Base-by-base conservation (phyloP, 2,113 vertebrate genomes). In the Heliornis fulica region DNA sequence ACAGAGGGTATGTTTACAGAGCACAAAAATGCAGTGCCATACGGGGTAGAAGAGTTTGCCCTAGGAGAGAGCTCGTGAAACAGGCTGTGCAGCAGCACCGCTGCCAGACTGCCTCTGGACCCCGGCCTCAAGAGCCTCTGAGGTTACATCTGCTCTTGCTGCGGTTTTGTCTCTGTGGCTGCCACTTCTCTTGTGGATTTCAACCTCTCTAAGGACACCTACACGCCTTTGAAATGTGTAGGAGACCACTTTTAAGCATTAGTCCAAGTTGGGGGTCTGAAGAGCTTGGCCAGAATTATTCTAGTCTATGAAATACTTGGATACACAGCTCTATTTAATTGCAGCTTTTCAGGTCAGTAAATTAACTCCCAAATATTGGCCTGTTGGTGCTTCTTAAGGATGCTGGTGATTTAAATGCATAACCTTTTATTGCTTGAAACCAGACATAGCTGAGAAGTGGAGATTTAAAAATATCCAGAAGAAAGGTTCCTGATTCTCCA, bases 111-210 rank as follows among this genome's bases (percentile, higher is more conserved):
- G 41, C 26, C 22, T 32, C 48, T 66, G 34, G 22, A 16, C 29
- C 46, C 51, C 16, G 53, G 29, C 28, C 48, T 46, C 15, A 5
- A 19, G 21, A 65, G 28, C 20, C 19, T 12, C 50, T 4, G 31
- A 36, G 45, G 34, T 46, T 2, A 0, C 17, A 11, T 8, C 48
- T 15, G 38, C 10, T 3, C 36, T 38, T 1, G 2, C 56, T 3
- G 1, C 3, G 2, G 32, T 36, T 72, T 7, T 53, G 19, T n/a
- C 72, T 40, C 29, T 6, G 0, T 5, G 46, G 38, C 15, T 59
- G 10, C 38, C 22, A 7, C 38, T 79, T 66, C n/a, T 66, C 18
- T 13, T 36, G 17, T 66, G 65, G 69, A 26, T 68, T 88, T 82
- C 3, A 1, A 13, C 13, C 38, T 78, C 32, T 48, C 25, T 26